Conservation (phyloP, 2,113 vertebrate species). For the Gasterosteus aculeatus region DNA sequence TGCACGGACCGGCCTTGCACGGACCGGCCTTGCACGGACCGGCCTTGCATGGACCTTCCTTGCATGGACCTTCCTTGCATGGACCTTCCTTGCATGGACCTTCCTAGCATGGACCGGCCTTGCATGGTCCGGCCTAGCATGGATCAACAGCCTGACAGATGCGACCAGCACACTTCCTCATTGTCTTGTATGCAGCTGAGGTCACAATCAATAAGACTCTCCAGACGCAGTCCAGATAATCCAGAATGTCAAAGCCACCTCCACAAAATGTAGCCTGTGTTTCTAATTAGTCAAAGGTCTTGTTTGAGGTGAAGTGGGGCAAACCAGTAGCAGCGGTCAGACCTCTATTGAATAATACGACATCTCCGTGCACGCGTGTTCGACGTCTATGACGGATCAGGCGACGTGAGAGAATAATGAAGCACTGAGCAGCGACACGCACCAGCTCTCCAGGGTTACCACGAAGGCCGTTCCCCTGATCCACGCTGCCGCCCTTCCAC, state of each 20-base stretch:
- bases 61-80: no score
- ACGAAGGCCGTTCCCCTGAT: slow-evolving; percentile 22
- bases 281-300: slow-evolving; percentile 15
- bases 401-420: slow-evolving; percentile 1
- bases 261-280: neutral
- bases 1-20: no score
- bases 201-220: slow-evolving; percentile 27
- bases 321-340: slow-evolving; percentile 3
- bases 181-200: slow-evolving; percentile 7
- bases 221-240: slow-evolving; percentile 4
- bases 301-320: slow-evolving; percentile 13
- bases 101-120: neutral
- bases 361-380: neutral
- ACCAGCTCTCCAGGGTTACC: slow-evolving; percentile 26
- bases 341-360: slow-evolving; percentile 4
- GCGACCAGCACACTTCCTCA: neutral
- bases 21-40: no score
- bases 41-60: no score
- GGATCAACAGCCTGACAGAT: neutral
- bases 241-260: slow-evolving; percentile 23
- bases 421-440: neutral
- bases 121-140: neutral
- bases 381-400: neutral
- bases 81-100: no score
- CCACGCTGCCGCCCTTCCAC: slow-evolving; percentile 25